A percentile compares a stretch with the other conserved stretches of the same genome.
These are phyloP conservation scores for Rafetus swinhoei DNA, from an alignment of 2,113 vertebrate species.

Conservation along the genomic window DNA sequence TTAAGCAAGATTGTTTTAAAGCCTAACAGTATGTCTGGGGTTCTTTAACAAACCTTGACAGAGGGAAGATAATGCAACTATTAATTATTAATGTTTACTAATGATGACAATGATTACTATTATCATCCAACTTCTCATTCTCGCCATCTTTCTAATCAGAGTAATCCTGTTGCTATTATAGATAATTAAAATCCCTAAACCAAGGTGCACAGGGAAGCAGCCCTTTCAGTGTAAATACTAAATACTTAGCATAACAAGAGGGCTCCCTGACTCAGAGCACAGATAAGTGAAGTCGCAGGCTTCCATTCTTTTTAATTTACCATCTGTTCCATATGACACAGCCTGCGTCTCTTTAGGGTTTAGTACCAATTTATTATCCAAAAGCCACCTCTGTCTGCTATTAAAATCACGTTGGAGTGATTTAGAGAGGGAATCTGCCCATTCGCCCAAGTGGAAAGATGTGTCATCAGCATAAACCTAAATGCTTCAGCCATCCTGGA, in stretches of 20 bases:
- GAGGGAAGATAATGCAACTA: conserved; percentile 69
- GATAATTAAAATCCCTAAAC: conserved; percentile 72
- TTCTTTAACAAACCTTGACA: conserved; percentile 36
- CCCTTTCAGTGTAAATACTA: conserved; percentile 72
- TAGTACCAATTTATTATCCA: conserved; percentile 79
- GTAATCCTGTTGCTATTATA: conserved; percentile 52
- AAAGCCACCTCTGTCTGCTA: conserved; percentile 76
- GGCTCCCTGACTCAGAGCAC: conserved; percentile 51
- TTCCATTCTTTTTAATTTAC: conserved; percentile 78
- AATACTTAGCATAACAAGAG: conserved; percentile 74
- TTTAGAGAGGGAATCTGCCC: conserved; percentile 72
- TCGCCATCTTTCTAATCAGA: conserved; percentile 67
- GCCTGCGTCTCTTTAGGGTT: conserved; percentile 77
- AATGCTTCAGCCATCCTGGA: conserved; percentile 38
- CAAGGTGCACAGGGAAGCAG: conserved; percentile 53
- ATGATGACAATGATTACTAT: conserved; percentile 67
- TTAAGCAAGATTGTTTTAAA: conserved; percentile 55
- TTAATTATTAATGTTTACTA: conserved; percentile 70
- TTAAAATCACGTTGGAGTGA: conserved; percentile 77
- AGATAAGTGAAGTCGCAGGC: conserved; percentile 47
- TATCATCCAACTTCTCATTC: conserved; percentile 42
- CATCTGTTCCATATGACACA: conserved; percentile 79
- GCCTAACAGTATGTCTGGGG: conserved; percentile 57
- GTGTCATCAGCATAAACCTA: conserved; percentile 68
- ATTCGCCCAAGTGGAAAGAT: conserved; percentile 69